Conservation (phyloP, 1,140 invertebrate genomes). For the Chymomyza costata region DNA sequence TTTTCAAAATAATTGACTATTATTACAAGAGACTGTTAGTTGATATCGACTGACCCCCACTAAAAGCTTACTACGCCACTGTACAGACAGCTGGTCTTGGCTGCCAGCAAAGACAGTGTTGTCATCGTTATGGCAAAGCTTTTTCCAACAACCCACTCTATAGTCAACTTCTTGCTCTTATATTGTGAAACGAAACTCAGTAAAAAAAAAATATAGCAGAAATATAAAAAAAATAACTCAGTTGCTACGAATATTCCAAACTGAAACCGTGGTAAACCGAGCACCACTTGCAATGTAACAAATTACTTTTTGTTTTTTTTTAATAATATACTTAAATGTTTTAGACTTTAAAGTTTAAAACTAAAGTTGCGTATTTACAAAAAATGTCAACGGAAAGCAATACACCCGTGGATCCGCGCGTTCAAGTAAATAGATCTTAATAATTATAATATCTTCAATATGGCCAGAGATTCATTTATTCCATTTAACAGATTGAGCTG, state of each 20-base stretch:
- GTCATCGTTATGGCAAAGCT: constrained; percentile 50
- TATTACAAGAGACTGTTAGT: no score
- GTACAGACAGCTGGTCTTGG: no score
- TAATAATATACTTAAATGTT: no score
- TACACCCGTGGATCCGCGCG: constrained; percentile 76
- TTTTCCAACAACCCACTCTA: constrained; percentile 12
- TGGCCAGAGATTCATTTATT: background rate
- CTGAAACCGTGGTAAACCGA: constrained; percentile 9
- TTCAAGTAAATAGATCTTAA: constrained; percentile 55
- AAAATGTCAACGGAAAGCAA: constrained; percentile 72
- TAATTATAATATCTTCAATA: background rate
- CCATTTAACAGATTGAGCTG: constrained; percentile 86
- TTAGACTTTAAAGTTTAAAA: no score
- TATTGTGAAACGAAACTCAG: constrained; percentile 25
- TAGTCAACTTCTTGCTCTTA: constrained; percentile 31
- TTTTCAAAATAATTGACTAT: no score
- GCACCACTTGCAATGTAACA: no score
- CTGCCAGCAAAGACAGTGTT: no score
- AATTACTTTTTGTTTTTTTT: no score
- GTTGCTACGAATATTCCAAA: no score
- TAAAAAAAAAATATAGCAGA: constrained; percentile 15
- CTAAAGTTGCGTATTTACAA: background rate
- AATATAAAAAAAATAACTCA: background rate
- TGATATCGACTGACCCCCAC: no score
- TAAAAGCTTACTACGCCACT: no score